Conservation (phyloP, 2,888 invertebrate species). For the Euplagia quadripunctaria region DNA sequence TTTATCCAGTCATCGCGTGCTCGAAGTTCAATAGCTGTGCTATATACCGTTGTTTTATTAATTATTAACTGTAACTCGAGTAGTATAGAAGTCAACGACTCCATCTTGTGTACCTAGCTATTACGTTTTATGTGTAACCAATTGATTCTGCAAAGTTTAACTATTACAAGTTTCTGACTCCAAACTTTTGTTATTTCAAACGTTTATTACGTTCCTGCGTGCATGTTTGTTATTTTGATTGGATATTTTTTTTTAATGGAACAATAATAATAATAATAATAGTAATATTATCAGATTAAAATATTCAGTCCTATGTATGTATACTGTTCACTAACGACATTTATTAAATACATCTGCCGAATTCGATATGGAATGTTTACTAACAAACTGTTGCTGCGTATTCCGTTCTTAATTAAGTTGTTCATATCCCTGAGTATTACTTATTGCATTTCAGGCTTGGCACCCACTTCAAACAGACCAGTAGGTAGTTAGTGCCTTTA, state of each 20-base stretch:
- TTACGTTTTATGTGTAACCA: constrained; percentile 69
- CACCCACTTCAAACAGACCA: too few species aligned
- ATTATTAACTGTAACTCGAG: constrained; percentile 77
- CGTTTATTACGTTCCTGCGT: neutral
- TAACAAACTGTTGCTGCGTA: too few species aligned
- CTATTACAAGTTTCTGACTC: constrained; percentile 8
- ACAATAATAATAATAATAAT: neutral
- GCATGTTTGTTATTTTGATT: neutral
- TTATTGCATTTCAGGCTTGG: too few species aligned
- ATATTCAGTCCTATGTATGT: too few species aligned
- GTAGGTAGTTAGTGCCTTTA: too few species aligned
- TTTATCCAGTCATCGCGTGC: constrained; percentile 55
- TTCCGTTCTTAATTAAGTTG: too few species aligned
- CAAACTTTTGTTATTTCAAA: constrained; percentile 3
- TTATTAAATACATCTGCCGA: too few species aligned
- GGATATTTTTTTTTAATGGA: too few species aligned
- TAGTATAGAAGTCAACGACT: constrained; percentile 74
- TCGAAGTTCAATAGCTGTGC: constrained; percentile 55
- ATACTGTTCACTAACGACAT: too few species aligned
- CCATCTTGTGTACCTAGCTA: constrained; percentile 57
- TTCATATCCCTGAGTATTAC: too few species aligned
- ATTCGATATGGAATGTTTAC: too few species aligned
- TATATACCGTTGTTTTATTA: constrained; percentile 78
- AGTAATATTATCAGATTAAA: neutral
- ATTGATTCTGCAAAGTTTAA: constrained; percentile 50